Evolutionary conservation across 2,888 invertebrate genomes (phyloP).

Genomic region (Trisateles emortualis): DNA sequence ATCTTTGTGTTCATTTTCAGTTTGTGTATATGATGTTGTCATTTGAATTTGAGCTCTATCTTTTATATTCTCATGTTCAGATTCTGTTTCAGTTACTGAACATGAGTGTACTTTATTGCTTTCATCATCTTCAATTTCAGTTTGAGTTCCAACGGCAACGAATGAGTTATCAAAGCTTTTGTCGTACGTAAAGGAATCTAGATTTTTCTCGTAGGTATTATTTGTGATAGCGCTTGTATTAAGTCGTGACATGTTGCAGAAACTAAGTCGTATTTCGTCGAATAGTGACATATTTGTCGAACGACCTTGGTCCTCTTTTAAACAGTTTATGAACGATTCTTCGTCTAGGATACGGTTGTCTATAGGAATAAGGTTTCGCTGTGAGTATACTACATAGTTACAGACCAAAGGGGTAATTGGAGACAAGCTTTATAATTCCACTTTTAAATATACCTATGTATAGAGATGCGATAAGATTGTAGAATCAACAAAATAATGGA

Average conservation of each 20-base stretch:
- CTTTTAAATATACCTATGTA: too few relatives aligned
- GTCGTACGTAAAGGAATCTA: conserved; percentile 39
- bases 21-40: conserved; percentile 6
- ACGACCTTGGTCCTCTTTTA: conserved; percentile 74
- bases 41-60: conserved; percentile 3
- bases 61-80: conserved; percentile 19
- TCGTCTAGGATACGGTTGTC: conserved; percentile 76
- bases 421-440: too few relatives aligned
- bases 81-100: conserved; percentile 39
- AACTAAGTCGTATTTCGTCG: conserved; percentile 78
- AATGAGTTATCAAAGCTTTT: conserved; percentile 38
- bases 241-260: conserved; percentile 64
- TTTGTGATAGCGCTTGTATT: conserved; percentile 51
- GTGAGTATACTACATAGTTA: not conserved
- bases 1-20: not conserved
- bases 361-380: conserved; percentile 43
- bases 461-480: too few relatives aligned
- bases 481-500: too few relatives aligned
- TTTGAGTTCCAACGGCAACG: conserved; percentile 53
- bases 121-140: conserved; percentile 15
- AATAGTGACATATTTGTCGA: conserved; percentile 75
- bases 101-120: conserved; percentile 19
- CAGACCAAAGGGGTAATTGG: too few relatives aligned
- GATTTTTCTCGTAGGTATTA: conserved; percentile 41
- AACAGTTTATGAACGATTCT: conserved; percentile 70